Percentiles rank a stretch among this genome's conserved stretches.
phyloP scores from a whole-genome alignment of 2,797 vertebrate genomes.

The Argentina silus region DNA sequence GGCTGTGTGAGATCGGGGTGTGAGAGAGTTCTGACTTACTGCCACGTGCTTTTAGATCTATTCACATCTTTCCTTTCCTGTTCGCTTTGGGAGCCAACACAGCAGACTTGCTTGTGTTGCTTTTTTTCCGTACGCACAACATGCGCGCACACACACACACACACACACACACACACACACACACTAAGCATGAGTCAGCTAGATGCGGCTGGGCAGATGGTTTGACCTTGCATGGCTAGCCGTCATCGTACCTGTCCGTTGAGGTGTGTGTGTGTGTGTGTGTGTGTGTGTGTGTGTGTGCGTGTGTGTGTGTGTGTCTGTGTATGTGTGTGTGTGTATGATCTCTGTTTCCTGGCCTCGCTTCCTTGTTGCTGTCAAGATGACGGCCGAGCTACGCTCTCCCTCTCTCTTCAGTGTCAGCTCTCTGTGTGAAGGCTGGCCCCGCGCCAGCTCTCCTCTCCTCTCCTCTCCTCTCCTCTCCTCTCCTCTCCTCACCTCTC shows the following conservation, averaged over 20 bases:
- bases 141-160: not conserved
- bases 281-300: too few species aligned
- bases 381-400: not conserved
- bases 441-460: too few species aligned
- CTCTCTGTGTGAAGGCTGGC: not conserved
- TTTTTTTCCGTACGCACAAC: not conserved
- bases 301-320: conserved; percentile 13
- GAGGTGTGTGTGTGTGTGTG: too few species aligned
- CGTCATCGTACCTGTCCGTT: not conserved
- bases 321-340: conserved; percentile 10
- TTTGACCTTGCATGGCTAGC: conserved; percentile 6
- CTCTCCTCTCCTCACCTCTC: conserved; percentile 22
- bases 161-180: not conserved
- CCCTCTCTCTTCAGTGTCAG: not conserved
- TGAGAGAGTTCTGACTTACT: too few species aligned
- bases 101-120: not conserved
- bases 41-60: too few species aligned
- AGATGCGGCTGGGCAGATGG: not conserved
- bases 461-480: conserved; percentile 13
- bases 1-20: too few species aligned
- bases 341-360: not conserved
- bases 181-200: not conserved
- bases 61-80: not conserved
- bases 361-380: not conserved
- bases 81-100: not conserved